Base-by-base conservation (phyloP, 2,797 vertebrate species). In the Thripadectes ignobilis region DNA sequence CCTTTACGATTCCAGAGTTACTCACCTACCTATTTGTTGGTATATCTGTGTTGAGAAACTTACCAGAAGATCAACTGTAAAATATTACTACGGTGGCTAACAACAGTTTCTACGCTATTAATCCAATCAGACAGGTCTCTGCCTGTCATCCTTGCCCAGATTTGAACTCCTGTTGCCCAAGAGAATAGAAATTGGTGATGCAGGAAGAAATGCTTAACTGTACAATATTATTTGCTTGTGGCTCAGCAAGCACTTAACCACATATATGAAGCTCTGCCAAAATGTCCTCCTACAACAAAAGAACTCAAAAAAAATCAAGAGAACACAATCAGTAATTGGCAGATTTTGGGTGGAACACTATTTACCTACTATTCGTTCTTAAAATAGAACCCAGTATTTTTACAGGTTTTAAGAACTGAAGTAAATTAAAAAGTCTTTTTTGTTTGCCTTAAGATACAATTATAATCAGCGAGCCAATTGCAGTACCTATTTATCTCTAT, bases 201-300 rank as follows among this genome's bases (percentile, higher is more conserved):
- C 89, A 93, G 89, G 93, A 96, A 96, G 91, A 93, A 96, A 96
- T 85, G 91, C 92, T 96, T 93, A 93, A 94, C 93, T 88, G 73
- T 93, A 96, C 82, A 78, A 86, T 63, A 81, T 81, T 95, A 90
- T 96, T 92, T 91, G 61, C 83, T 91, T 88, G 93, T 88, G 83
- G 94, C 92, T 96, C 85, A 93, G 76, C 90, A 96, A 96, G 86
- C 75, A 97, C 88, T 90, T 94, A 96, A 96, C 94, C 88, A 93
- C 48, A 76, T 30, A 93, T 49, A 20, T 84, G 75, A 92, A 79
- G 88, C 69, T 92, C 69, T 95, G 84, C 89, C 77, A 91, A 83
- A 71, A 94, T 92, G 85, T 88, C 77, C 93, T 96, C 90, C 91
- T 87, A 91, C 90, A 94, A 96, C 80, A 97, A 97, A 97, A 54